Base-by-base conservation (phyloP, 2,888 invertebrate species). In the Augochlorella aurata region DNA sequence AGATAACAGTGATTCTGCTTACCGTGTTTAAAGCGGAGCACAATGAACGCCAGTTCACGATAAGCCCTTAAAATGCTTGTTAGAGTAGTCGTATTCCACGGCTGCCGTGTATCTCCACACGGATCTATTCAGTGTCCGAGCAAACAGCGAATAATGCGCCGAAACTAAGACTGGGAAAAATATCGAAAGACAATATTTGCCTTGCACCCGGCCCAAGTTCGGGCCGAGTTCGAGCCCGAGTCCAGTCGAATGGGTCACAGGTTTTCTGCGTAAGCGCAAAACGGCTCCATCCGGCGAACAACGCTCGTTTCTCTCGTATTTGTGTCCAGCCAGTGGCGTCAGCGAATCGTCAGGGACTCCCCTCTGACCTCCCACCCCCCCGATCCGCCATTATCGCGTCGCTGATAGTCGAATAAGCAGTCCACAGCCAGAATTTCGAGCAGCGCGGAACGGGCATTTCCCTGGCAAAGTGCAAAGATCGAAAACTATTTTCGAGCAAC, bases 111-210 rank as follows among this genome's bases (percentile, higher is more conserved):
- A 63, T 69, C 49, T 49, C 44, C 24, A 18, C 9, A 1, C 5
- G 21, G 61, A 54, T 58, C 45, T 16, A 14, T n/a, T 65, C 44
- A 44, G 29, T 38, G 50, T 14, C n/a, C 44, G 50, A 21, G 77
- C 65, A 81, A 78, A 76, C 67, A 45, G 74, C 70, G 71, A 44
- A 49, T 75, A 77, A 63, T 65, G 76, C 68, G 38, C 63, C 71
- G 70, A 87, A 72, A 61, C 72, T 67, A 68, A 76, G 69, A 73
- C 67, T 65, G 66, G 71, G 16, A 71, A 66, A 74, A 72, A 76
- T 80, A 85, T 87, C 74, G 76, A 80, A 87, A 82, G 74, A 76
- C 76, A 87, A 86, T 83, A 85, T 87, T 85, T 83, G 76, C 77
- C 65, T 71, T 77, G 81, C 79, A 78, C 79, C 78, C 78, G 67